Evolutionary conservation across 2,113 vertebrate species (phyloP).

Genomic region (Hippopotamus amphibius): DNA sequence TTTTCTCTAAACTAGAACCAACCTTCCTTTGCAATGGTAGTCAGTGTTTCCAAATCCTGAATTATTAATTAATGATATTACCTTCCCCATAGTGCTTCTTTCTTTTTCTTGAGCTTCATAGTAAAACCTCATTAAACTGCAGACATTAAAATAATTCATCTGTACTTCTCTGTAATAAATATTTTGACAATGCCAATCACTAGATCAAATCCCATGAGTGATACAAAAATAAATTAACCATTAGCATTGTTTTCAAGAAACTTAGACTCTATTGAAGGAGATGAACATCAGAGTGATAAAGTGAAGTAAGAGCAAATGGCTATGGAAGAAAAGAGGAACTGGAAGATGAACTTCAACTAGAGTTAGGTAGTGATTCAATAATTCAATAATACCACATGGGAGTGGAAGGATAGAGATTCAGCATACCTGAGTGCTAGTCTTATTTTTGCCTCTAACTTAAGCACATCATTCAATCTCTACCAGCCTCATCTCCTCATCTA

Average conservation of each 20-base stretch:
- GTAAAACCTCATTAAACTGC: neutral
- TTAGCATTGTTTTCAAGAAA: neutral
- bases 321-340: neutral
- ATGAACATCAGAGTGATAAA: neutral
- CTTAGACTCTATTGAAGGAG: neutral
- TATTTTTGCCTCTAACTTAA: neutral
- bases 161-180: slow-evolving; percentile 21
- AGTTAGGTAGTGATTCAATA: neutral
- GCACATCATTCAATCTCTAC: neutral
- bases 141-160: slow-evolving; percentile 22
- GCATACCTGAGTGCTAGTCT: neutral
- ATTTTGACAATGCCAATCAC: neutral
- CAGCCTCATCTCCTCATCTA: neutral
- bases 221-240: slow-evolving; percentile 31
- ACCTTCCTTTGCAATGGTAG: neutral
- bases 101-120: neutral
- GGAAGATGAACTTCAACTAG: neutral
- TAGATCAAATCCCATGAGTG: slow-evolving; percentile 11
- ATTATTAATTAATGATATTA: neutral
- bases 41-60: neutral
- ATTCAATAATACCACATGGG: neutral
- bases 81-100: neutral
- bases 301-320: neutral
- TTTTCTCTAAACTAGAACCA: neutral
- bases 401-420: neutral